A percentile compares a stretch with the other conserved stretches of the same genome.
phyloP scores from a whole-genome alignment of 2,797 vertebrate species.

The Aeoliscus strigatus region DNA sequence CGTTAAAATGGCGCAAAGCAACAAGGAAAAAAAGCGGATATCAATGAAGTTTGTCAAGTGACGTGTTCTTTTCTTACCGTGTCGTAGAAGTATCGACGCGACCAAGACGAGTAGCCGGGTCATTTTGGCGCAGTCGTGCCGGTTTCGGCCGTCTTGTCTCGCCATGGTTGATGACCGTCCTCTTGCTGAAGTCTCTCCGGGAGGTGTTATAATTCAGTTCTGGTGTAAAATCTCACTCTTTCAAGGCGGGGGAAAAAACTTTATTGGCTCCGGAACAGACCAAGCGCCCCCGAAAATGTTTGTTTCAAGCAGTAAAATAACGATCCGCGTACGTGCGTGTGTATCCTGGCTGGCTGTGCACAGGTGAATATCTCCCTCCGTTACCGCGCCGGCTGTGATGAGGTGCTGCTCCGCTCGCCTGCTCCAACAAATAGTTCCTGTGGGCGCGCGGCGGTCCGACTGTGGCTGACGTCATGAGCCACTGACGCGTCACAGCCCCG shows the following conservation, averaged over 20 bases:
- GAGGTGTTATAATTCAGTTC: slow-evolving; percentile 6
- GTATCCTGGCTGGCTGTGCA: slow-evolving; percentile 16
- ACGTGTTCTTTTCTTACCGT: slow-evolving; percentile 59
- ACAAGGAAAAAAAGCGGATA: no score
- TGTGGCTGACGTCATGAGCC: slow-evolving; percentile 64
- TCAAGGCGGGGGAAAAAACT: slow-evolving; percentile 33
- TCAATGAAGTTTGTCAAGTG: not conserved
- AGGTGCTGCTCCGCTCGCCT: slow-evolving; percentile 13
- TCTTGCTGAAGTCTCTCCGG: slow-evolving; percentile 22
- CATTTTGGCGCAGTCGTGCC: slow-evolving; percentile 37
- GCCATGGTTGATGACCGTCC: slow-evolving; percentile 55
- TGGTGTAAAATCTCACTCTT: slow-evolving; percentile 11
- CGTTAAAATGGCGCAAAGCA: no score
- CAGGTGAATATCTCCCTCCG: slow-evolving; percentile 54
- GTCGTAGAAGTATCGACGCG: slow-evolving; percentile 35
- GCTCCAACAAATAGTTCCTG: slow-evolving; percentile 46
- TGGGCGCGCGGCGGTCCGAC: slow-evolving; percentile 25
- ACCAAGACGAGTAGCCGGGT: slow-evolving; percentile 51
- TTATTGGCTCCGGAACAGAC: slow-evolving; percentile 25
- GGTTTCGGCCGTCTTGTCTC: slow-evolving; percentile 55
- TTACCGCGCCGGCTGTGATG: slow-evolving; percentile 17
- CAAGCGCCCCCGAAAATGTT: slow-evolving; percentile 8
- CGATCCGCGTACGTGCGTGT: no score
- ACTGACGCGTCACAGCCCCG: slow-evolving; percentile 41
- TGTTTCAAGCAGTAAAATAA: no score